Evolutionary conservation across 2,888 invertebrate species (phyloP).

Genomic region (Morpho helenor): DNA sequence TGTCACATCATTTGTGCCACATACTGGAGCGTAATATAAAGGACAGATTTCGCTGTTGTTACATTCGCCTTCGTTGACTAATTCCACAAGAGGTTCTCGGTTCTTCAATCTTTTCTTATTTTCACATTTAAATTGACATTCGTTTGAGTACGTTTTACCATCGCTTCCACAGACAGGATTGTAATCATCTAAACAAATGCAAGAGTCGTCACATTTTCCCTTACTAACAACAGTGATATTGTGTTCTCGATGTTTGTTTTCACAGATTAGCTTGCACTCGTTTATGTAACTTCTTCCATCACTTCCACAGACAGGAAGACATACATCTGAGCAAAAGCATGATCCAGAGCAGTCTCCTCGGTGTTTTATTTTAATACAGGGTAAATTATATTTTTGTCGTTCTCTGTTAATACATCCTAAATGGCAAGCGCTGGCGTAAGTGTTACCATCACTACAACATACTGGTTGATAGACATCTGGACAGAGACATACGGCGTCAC

Average conservation of each 20-base stretch:
- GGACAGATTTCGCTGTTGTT: slow-evolving; percentile 18
- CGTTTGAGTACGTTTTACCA: slow-evolving; percentile 25
- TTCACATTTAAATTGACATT: slow-evolving; percentile 18
- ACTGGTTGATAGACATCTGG: slow-evolving; percentile 14
- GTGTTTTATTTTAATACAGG: background rate
- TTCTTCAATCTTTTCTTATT: slow-evolving; percentile 10
- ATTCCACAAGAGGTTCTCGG: background rate
- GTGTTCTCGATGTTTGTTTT: no score
- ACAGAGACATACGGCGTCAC: slow-evolving; percentile 28
- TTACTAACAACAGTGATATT: background rate
- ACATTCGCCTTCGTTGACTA: slow-evolving; percentile 18
- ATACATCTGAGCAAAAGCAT: no score
- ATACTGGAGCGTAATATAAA: slow-evolving; percentile 28
- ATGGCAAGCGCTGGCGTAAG: slow-evolving; percentile 21
- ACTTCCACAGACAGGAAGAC: no score
- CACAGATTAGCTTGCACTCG: no score
- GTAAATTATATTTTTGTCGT: slow-evolving; percentile 1
- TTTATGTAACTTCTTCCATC: no score
- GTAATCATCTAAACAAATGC: slow-evolving; percentile 17
- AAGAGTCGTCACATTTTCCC: slow-evolving; percentile 16
- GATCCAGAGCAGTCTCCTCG: no score
- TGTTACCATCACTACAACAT: slow-evolving; percentile 21
- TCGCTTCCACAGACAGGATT: slow-evolving; percentile 29
- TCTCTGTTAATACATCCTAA: slow-evolving; percentile 16
- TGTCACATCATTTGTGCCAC: slow-evolving; percentile 56